Percentiles rank a stretch among this genome's conserved stretches.
phyloP scores from a whole-genome alignment of 2,888 invertebrate species.

The Aproaerema taeniolella region DNA sequence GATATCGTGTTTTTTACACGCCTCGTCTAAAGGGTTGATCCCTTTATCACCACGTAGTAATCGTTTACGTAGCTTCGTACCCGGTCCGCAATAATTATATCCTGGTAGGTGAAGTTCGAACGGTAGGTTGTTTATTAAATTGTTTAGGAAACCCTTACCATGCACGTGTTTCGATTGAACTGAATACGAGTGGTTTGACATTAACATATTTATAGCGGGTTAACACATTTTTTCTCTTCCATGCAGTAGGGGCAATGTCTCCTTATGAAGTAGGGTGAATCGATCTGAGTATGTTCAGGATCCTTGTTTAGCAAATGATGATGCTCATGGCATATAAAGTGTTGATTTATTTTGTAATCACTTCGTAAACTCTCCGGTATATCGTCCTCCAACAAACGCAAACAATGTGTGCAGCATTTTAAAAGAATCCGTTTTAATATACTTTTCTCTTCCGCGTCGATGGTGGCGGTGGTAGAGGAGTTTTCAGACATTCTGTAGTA shows the following conservation, averaged over 20 bases:
- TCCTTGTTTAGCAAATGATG: not conserved
- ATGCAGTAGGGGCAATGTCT: not conserved
- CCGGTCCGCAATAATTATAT: constrained; percentile 27
- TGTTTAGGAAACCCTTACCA: constrained; percentile 16
- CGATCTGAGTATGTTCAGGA: not conserved
- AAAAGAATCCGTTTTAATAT: not conserved
- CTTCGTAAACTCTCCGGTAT: not conserved
- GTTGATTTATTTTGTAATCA: not conserved
- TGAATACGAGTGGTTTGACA: not conserved
- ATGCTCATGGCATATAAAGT: not conserved
- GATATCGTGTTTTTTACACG: constrained; percentile 24
- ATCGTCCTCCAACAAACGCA: not conserved
- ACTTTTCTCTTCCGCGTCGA: not conserved
- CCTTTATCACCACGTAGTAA: constrained; percentile 36
- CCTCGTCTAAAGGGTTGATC: constrained; percentile 22
- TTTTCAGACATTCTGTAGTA: too few relatives aligned
- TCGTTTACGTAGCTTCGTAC: constrained; percentile 28
- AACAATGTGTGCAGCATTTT: not conserved
- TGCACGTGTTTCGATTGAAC: not conserved
- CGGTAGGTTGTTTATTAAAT: constrained; percentile 17
- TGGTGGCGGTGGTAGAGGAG: too few relatives aligned
- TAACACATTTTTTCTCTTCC: not conserved
- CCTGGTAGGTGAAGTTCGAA: constrained; percentile 27
- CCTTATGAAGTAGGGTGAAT: not conserved
- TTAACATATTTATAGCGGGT: not conserved